Percentiles rank a stretch among this genome's conserved stretches.
phyloP scores from a whole-genome alignment of 1,140 invertebrate species.

The Solenopsis invicta region DNA sequence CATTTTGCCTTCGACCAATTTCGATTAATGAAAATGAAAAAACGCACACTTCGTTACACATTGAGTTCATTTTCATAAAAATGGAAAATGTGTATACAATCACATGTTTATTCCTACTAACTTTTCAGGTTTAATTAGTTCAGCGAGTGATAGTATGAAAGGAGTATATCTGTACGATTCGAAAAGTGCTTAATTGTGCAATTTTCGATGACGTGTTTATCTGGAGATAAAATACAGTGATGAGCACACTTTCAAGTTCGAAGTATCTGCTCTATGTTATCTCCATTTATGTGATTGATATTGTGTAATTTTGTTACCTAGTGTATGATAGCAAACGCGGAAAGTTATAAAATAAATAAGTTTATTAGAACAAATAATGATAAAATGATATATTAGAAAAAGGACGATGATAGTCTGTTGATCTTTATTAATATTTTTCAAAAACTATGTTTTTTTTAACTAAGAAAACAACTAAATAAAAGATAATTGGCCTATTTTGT shows the following conservation, averaged over 20 bases:
- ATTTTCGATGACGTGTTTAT: neutral
- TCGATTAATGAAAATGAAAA: neutral
- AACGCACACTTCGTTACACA: slow-evolving; percentile 1
- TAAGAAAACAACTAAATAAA: neutral
- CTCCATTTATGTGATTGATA: neutral
- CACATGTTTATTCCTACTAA: neutral
- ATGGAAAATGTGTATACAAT: neutral
- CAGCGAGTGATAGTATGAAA: neutral
- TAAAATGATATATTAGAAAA: neutral
- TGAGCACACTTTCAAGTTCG: neutral
- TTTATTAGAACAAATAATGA: neutral
- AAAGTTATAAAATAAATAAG: neutral
- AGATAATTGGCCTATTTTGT: slow-evolving; percentile 5
- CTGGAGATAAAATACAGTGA: neutral
- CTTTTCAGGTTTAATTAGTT: neutral
- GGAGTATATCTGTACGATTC: neutral
- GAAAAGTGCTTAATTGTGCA: slow-evolving; percentile 16
- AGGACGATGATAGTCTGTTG: neutral
- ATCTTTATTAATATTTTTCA: slow-evolving; percentile 4
- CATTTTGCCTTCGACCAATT: neutral
- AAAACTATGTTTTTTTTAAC: neutral
- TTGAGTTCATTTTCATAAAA: slow-evolving; percentile 9
- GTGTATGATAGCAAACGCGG: neutral
- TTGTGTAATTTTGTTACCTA: neutral
- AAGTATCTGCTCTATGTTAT: neutral